These are phyloP conservation scores for Labeo rohita DNA, from an alignment of 2,113 vertebrate species.

Conservation along the genomic window DNA sequence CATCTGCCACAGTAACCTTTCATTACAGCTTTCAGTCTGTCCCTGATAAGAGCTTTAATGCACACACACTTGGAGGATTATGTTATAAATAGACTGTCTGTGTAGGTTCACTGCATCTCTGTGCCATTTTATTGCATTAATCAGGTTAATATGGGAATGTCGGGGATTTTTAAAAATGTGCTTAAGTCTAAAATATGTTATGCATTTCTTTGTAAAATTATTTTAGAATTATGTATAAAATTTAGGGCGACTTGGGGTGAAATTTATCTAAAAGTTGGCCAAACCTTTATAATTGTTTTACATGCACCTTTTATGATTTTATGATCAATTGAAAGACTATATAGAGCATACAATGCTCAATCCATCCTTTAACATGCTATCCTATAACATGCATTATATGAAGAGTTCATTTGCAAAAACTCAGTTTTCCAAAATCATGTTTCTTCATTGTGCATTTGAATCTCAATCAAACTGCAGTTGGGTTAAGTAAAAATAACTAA, in stretches of 20 bases:
- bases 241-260: too few species aligned
- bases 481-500: too few species aligned
- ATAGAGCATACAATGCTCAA: background rate
- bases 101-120: background rate
- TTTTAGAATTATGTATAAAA: background rate
- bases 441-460: too few species aligned
- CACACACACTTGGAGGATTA: slow-evolving; percentile 64
- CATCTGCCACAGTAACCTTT: background rate
- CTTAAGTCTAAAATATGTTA: background rate
- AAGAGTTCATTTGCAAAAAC: too few species aligned
- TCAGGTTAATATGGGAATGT: background rate
- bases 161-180: background rate
- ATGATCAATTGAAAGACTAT: background rate
- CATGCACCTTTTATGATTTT: background rate
- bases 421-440: too few species aligned
- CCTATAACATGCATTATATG: too few species aligned
- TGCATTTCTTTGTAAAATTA: background rate
- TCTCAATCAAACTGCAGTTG: too few species aligned
- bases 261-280: too few species aligned
- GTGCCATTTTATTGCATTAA: background rate
- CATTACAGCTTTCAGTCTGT: background rate
- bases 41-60: slow-evolving; percentile 62
- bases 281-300: background rate
- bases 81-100: slow-evolving; percentile 44
- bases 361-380: too few species aligned